A percentile compares a stretch with the other conserved stretches of the same genome.
Evolutionary conservation across 2,113 vertebrate genomes (phyloP).

Genomic region (Oryzias celebensis): DNA sequence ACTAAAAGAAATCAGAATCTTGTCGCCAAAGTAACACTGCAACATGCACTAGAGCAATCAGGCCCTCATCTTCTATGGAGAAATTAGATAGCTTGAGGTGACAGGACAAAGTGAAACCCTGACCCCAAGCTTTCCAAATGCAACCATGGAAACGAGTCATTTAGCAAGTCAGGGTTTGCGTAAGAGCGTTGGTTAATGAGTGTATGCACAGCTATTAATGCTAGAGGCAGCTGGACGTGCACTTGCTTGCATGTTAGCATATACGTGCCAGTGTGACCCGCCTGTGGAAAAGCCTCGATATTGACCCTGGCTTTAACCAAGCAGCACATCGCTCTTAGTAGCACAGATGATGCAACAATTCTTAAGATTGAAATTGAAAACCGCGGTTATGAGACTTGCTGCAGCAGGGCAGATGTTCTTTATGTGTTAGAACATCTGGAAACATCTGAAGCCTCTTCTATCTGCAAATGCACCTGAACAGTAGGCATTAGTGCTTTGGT

Average conservation of each 20-base stretch:
- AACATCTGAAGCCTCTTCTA: constrained; percentile 34
- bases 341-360: constrained; percentile 30
- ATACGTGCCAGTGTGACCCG: constrained; percentile 6
- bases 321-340: constrained; percentile 17
- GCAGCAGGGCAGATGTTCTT: neutral
- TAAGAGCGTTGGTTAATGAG: constrained; percentile 10
- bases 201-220: constrained; percentile 27
- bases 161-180: neutral
- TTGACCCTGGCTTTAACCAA: constrained; percentile 25
- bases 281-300: constrained; percentile 16
- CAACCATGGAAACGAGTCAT: constrained; percentile 9
- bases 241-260: constrained; percentile 46
- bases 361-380: too few species aligned
- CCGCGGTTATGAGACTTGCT: too few species aligned
- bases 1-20: constrained; percentile 32
- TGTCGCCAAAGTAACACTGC: constrained; percentile 19
- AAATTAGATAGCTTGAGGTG: constrained; percentile 13
- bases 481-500: constrained; percentile 59
- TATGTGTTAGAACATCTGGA: constrained; percentile 47
- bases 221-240: constrained; percentile 47
- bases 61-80: neutral
- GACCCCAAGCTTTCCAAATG: constrained; percentile 20
- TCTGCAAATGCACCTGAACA: constrained; percentile 61
- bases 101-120: constrained; percentile 11
- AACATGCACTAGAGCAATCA: constrained; percentile 13